phyloP scores from a whole-genome alignment of 2,797 vertebrate genomes.

The Liasis olivaceus region DNA sequence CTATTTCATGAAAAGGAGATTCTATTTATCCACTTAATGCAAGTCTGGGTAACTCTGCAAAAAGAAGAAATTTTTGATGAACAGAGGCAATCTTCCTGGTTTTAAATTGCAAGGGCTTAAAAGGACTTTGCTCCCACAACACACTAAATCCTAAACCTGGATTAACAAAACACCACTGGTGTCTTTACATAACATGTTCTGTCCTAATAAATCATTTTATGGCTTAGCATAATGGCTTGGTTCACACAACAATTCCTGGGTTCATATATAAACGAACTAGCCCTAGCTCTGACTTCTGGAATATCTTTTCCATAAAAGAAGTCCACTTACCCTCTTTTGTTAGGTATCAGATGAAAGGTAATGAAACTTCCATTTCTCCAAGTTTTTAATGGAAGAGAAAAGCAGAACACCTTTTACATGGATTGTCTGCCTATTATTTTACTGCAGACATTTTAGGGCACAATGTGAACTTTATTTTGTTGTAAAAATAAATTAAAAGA shows the following conservation, averaged over 20 bases:
- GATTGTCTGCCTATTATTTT: background rate
- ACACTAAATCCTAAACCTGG: background rate
- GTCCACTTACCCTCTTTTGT: background rate
- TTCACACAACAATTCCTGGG: background rate
- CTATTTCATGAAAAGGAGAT: background rate
- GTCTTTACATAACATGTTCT: background rate
- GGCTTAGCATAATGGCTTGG: background rate
- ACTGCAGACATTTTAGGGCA: background rate
- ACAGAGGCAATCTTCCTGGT: background rate
- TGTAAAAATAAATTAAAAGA: background rate
- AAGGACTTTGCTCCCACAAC: background rate
- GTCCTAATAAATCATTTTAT: background rate
- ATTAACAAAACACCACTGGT: background rate
- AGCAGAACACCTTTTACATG: background rate
- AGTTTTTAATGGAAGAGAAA: background rate
- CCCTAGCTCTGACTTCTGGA: background rate
- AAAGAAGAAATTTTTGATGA: background rate
- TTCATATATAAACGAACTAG: background rate
- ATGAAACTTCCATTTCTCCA: background rate
- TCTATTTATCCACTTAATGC: background rate
- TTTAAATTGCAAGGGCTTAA: background rate
- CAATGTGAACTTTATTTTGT: background rate
- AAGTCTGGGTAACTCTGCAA: background rate
- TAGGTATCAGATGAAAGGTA: background rate
- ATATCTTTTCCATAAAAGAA: background rate